Conservation (phyloP, 2,888 invertebrate genomes). For the Carcina quercana region DNA sequence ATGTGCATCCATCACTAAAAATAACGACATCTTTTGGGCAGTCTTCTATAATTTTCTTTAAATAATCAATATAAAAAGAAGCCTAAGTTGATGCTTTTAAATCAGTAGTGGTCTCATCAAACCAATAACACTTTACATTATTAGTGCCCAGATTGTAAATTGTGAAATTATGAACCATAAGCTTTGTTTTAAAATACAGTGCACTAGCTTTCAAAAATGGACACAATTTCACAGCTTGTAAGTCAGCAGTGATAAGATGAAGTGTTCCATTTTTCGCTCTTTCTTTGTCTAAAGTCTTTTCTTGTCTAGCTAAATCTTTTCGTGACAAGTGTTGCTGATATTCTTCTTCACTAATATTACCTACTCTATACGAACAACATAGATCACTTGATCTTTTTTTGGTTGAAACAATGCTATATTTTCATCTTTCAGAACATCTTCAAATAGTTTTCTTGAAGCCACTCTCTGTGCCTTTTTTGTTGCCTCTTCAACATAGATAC, state of each 20-base stretch:
- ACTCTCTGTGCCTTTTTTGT: slow-evolving; percentile 12
- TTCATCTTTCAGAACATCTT: slow-evolving; percentile 16
- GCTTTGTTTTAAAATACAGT: slow-evolving; percentile 20
- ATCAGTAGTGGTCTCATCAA: slow-evolving; percentile 17
- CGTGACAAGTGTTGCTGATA: slow-evolving; percentile 14
- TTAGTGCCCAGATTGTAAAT: slow-evolving; percentile 14
- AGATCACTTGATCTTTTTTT: slow-evolving; percentile 21
- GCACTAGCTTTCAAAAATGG: slow-evolving; percentile 10
- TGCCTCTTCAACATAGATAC: slow-evolving; percentile 16
- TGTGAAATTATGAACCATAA: slow-evolving; percentile 22
- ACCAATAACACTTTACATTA: slow-evolving; percentile 21
- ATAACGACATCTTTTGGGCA: slow-evolving; percentile 1
- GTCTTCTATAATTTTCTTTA: neutral
- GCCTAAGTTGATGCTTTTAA: slow-evolving; percentile 19
- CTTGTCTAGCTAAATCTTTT: slow-evolving; percentile 16
- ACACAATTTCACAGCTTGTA: slow-evolving; percentile 7
- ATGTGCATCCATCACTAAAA: slow-evolving; percentile 12
- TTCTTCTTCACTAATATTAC: slow-evolving; percentile 17
- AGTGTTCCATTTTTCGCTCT: neutral
- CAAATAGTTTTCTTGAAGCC: slow-evolving; percentile 22
- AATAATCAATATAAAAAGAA: slow-evolving; percentile 16
- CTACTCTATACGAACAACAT: slow-evolving; percentile 19
- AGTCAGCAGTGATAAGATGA: slow-evolving; percentile 1
- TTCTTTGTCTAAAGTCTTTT: slow-evolving; percentile 17
- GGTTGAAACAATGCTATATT: slow-evolving; percentile 23